Conservation (phyloP, 2,113 vertebrate genomes). For the Microcebus tavaratra region DNA sequence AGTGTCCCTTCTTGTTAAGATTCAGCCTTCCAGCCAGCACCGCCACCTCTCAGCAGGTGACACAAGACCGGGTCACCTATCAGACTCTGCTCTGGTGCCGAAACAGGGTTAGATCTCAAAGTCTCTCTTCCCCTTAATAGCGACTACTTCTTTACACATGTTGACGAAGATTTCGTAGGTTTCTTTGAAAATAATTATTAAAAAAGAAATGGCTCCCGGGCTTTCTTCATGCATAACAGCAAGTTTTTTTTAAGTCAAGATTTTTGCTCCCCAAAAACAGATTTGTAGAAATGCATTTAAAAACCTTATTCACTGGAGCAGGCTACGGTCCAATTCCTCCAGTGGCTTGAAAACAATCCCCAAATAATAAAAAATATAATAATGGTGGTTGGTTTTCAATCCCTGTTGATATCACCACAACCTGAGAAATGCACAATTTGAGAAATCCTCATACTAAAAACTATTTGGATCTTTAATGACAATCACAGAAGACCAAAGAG, state of each 20-base stretch:
- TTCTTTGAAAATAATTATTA: slow-evolving; percentile 71
- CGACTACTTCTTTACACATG: slow-evolving; percentile 38
- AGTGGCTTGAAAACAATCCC: slow-evolving; percentile 45
- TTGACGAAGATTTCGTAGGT: slow-evolving; percentile 59
- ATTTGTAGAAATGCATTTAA: slow-evolving; percentile 35
- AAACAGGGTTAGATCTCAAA: slow-evolving; percentile 40
- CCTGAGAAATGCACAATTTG: not conserved
- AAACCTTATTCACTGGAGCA: slow-evolving; percentile 43
- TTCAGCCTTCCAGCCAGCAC: not conserved
- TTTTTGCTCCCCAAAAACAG: slow-evolving; percentile 37
- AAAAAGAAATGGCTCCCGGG: slow-evolving; percentile 38
- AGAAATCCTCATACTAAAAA: not conserved
- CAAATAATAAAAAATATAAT: slow-evolving; percentile 43
- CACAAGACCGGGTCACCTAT: not conserved
- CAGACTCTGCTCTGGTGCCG: not conserved
- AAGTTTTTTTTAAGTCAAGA: slow-evolving; percentile 54
- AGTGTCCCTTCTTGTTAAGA: slow-evolving; percentile 1
- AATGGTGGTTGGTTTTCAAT: not conserved
- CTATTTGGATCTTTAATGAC: slow-evolving; percentile 12
- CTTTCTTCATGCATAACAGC: slow-evolving; percentile 21
- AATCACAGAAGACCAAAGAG: slow-evolving; percentile 3
- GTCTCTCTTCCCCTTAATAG: slow-evolving; percentile 54
- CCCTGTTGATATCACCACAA: not conserved
- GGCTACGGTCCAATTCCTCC: slow-evolving; percentile 12
- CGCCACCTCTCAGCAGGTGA: slow-evolving; percentile 29